Evolutionary conservation across 2,888 invertebrate species (phyloP), one percentile per base, ranked within the genome.

Genomic region (Ligdia adustata): DNA sequence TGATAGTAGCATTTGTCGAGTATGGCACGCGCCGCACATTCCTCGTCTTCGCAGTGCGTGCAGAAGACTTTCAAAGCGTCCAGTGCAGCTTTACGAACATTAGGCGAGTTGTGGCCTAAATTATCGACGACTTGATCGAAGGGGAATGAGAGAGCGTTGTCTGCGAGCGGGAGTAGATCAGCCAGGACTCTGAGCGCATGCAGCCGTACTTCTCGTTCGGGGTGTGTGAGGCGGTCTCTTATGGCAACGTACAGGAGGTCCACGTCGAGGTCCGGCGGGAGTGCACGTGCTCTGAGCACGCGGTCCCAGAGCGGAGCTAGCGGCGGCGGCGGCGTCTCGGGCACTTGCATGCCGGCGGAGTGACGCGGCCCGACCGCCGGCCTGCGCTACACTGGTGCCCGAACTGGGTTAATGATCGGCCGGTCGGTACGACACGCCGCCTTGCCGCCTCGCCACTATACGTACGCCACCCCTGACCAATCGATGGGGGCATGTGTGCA

Each of bases 141-240:
- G 44, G 94, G 92, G 48, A 92, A 90, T 59, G 96, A 94, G 9
- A 96, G 90, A 39, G 92, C 92, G 35, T 92, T 91, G 27, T 92
- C 92, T 54, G 96, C 92, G 26, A 95, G 93, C 2, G 96, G 95
- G 33, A 97, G 87, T 1, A 96, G 92, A 79, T 96, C 96, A 15
- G 93, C 93, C 22, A 96, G 91, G 4, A 97, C 95, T 38, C 96
- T 84, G 3, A 96, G 84, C 14, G 96, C 96, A 76, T 96, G 95
- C 57, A 96, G 94, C 5, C 96, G 92, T 20, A 96, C 96, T 80
- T 96, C 95, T 93, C 95, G 95, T 76, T 96, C 96, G 1, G 95
- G 95, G 74, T 95, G 95, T 24, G 92, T 91, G 31, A 96, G 88
- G 35, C 96, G 92, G 58, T 94, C 94, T 29, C 93, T 90, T 67